These are phyloP conservation scores for Molorchus minor DNA, from an alignment of 2,888 invertebrate genomes.

Conservation along the genomic window DNA sequence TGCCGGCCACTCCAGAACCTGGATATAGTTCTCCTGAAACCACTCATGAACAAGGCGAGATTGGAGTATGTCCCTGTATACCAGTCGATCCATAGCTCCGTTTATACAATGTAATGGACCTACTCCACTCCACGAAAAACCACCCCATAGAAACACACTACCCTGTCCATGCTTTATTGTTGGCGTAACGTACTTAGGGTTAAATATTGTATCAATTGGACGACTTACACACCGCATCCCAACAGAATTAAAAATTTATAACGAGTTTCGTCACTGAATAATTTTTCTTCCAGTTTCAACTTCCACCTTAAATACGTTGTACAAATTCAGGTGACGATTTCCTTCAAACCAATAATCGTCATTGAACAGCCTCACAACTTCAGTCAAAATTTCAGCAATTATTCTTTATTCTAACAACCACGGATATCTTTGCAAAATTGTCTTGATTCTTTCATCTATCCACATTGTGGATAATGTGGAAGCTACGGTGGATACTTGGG, in stretches of 20 bases:
- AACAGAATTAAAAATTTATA: constrained; percentile 27
- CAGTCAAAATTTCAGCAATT: too few species aligned
- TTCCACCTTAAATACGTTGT: background rate
- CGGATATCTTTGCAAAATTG: too few species aligned
- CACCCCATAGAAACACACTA: constrained; percentile 17
- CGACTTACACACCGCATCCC: constrained; percentile 1
- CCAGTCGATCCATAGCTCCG: constrained; percentile 6
- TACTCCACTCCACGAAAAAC: constrained; percentile 13
- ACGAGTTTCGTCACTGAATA: constrained; percentile 23
- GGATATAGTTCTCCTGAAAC: constrained; percentile 8
- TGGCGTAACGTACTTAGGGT: constrained; percentile 16
- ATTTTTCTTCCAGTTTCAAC: constrained; percentile 7
- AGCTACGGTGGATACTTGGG: too few species aligned
- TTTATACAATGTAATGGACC: constrained; percentile 20
- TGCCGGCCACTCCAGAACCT: background rate
- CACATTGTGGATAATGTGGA: too few species aligned
- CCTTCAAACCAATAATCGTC: too few species aligned
- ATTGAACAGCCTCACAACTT: too few species aligned
- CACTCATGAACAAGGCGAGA: constrained; percentile 13
- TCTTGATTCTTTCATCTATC: too few species aligned
- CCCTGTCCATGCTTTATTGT: constrained; percentile 9
- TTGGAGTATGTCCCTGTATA: constrained; percentile 9
- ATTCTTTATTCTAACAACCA: too few species aligned
- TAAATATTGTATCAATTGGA: constrained; percentile 18
- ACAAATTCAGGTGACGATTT: constrained; percentile 6